Conservation (phyloP, 2,797 vertebrate species). For the Rhynchonycteris naso region DNA sequence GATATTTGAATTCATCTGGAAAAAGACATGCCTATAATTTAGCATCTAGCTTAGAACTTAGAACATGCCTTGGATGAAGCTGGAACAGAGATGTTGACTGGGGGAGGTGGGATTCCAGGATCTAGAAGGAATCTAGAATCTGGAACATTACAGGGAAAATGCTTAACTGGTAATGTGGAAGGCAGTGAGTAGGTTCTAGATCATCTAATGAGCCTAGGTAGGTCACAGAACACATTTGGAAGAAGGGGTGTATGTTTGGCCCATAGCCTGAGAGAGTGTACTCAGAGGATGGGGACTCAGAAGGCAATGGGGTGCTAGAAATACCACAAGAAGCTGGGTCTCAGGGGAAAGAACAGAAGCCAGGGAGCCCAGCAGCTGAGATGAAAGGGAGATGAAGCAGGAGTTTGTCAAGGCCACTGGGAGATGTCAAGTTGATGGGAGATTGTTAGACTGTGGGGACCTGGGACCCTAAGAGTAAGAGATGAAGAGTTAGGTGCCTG, state of each 20-base stretch:
- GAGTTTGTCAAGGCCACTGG: background rate
- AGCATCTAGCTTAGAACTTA: background rate
- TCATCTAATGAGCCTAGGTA: background rate
- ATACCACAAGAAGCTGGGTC: background rate
- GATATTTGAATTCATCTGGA: background rate
- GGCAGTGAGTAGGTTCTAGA: background rate
- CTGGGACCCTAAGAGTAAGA: background rate
- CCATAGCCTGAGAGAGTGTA: background rate
- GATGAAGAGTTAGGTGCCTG: background rate
- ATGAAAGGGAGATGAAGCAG: background rate
- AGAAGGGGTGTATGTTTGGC: background rate
- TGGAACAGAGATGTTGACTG: background rate
- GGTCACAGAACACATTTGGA: background rate
- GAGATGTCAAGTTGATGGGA: background rate
- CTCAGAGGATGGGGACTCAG: background rate
- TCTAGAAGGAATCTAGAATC: background rate
- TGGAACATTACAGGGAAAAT: background rate
- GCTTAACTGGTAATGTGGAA: background rate
- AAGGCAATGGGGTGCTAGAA: conserved; percentile 1
- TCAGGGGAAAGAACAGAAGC: background rate
- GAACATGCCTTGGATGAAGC: background rate
- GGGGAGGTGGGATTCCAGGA: background rate
- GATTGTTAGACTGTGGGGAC: background rate
- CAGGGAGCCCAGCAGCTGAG: background rate
- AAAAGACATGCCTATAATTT: background rate